Base-by-base conservation (phyloP, 2,113 vertebrate species). In the Hipposideros armiger region DNA sequence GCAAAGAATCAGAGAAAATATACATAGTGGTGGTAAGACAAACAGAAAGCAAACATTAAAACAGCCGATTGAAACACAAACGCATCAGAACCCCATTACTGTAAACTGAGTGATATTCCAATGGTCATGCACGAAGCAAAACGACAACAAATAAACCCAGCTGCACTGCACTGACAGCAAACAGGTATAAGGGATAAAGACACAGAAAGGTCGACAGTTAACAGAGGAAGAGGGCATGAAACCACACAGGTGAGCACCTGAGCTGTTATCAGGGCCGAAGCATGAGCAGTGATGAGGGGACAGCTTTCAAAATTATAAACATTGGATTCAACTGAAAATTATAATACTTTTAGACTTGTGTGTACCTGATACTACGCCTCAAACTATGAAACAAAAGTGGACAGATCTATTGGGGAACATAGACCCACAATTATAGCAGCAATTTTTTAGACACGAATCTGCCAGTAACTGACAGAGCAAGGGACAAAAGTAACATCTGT, bases 141-240 rank as follows among this genome's bases (percentile, higher is more conserved):
- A 32, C 6, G 40, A 62, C 58, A 64, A 11, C 52, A 47, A 69
- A 32, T 14, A 19, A 56, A 26, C 4, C 28, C 78, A 50, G 26
- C 56, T 22, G 7, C 13, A 16, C 3, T 20, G 15, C 11, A 1
- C 19, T 6, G 36, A 13, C 26, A 26, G 78, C 2, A 26, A 2
- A 1, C 1, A 0, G 11, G 22, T 45, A 6, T 36, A 13, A 58
- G 32, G 5, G 9, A 2, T 0, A 9, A 8, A 26, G n/a, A 52
- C 1, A 3, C 40, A 36, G 22, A n/a, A 22, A 47, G 28, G 20
- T 3, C 22, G 86, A 10, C 7, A n/a, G 19, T 30, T 2, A 2
- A 24, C 11, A 10, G 22, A 30, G 58, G n/a, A 5, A 2, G 9
- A 10, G 11, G 5, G 20, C 2, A 1, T 5, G 54, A 40, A 20